Percentiles rank a stretch among this genome's conserved stretches.
Evolutionary conservation across 2,888 invertebrate species (phyloP).

Genomic region (Amiota minor): DNA sequence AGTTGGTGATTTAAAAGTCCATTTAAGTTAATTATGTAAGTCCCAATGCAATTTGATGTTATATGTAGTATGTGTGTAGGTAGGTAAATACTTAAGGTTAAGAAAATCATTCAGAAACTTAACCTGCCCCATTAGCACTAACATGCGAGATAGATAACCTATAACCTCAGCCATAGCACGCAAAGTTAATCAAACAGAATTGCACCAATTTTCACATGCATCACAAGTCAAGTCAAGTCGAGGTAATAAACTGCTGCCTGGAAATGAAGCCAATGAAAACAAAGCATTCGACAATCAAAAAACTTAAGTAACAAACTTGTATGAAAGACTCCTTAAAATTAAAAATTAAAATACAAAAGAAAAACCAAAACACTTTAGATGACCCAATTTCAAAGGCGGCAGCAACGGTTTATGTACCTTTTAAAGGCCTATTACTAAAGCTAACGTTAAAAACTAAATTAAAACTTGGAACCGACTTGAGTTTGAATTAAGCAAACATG

Average conservation of each 20-base stretch:
- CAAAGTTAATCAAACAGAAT: constrained; percentile 17
- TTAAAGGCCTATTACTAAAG: constrained; percentile 25
- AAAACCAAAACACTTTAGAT: not conserved
- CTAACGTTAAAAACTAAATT: constrained; percentile 13
- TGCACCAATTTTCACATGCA: constrained; percentile 21
- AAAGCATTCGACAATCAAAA: not conserved
- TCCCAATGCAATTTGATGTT: not conserved
- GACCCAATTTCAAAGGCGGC: constrained; percentile 24
- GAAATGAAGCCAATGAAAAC: not conserved
- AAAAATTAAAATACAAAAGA: no score
- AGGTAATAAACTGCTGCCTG: no score
- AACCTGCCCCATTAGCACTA: no score
- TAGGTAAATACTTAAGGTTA: no score
- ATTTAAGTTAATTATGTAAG: not conserved
- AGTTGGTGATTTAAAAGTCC: constrained; percentile 14
- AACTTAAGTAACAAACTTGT: constrained; percentile 9
- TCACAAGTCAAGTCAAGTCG: not conserved
- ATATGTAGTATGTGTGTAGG: not conserved
- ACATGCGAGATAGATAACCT: not conserved
- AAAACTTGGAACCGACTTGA: constrained; percentile 11
- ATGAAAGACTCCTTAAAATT: no score
- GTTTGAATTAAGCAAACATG: constrained; percentile 24
- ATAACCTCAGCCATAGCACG: constrained; percentile 15
- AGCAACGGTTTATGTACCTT: constrained; percentile 14
- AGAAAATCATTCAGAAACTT: no score